Evolutionary conservation across 2,113 vertebrate species (phyloP).

Genomic region (Carassius gibelio): DNA sequence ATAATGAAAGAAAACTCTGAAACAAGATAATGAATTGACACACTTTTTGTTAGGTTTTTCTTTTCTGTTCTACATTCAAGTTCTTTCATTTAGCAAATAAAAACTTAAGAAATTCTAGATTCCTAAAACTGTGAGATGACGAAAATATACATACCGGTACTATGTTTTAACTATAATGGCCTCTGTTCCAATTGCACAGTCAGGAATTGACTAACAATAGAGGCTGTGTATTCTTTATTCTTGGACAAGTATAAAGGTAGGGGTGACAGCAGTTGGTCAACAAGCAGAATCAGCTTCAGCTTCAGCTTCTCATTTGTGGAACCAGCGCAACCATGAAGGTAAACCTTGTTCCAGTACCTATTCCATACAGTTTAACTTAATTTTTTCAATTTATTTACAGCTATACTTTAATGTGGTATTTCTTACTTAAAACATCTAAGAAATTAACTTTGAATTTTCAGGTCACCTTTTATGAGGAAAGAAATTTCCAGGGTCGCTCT

Average conservation of each 20-base stretch:
- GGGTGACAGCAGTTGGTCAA: conserved; percentile 21
- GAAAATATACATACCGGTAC: not conserved
- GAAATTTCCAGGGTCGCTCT: conserved; percentile 69
- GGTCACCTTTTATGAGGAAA: conserved; percentile 73
- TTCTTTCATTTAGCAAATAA: not conserved
- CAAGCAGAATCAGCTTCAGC: conserved; percentile 25
- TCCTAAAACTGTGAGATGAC: not conserved
- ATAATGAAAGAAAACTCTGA: not conserved
- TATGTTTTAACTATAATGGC: not conserved
- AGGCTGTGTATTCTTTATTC: conserved; percentile 54
- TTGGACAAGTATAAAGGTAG: conserved; percentile 15
- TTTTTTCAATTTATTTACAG: too few relatives aligned
- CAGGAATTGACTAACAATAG: conserved; percentile 62
- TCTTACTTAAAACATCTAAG: not conserved
- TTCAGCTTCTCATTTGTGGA: conserved; percentile 21
- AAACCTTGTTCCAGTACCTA: not conserved
- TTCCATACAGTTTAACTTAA: not conserved
- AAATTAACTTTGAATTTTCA: conserved; percentile 25
- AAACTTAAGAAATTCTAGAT: not conserved
- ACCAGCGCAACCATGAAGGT: conserved; percentile 1
- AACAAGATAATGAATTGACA: not conserved
- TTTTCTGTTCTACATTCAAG: not conserved
- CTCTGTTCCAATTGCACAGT: conserved; percentile 62
- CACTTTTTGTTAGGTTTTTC: not conserved
- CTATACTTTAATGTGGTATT: not conserved